A percentile compares a stretch with the other conserved stretches of the same genome.
Conservation (phyloP, 2,888 invertebrate species). For the Tromatobia lineatoria region DNA sequence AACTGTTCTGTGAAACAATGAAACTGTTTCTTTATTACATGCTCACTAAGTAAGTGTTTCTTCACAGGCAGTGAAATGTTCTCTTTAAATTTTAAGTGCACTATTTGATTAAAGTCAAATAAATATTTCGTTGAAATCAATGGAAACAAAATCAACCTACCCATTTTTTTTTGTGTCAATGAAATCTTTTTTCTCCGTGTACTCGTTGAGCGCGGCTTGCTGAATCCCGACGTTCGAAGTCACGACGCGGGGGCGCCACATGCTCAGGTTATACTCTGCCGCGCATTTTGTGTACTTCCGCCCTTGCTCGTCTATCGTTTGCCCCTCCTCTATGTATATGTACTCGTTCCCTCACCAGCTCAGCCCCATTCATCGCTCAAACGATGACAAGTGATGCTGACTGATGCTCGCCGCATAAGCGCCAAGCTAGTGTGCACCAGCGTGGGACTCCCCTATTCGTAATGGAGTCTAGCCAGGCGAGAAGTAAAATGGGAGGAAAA, state of each 20-base stretch:
- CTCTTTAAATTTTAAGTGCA: too few relatives aligned
- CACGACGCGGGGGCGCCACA: slow-evolving; percentile 32
- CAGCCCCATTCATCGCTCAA: slow-evolving; percentile 77
- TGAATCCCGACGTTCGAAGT: slow-evolving; percentile 51
- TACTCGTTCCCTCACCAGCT: slow-evolving; percentile 65
- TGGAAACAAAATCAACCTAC: too few relatives aligned
- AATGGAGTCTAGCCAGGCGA: slow-evolving; percentile 54
- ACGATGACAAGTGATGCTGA: slow-evolving; percentile 82
- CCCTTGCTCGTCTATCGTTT: slow-evolving; percentile 40
- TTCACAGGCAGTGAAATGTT: too few relatives aligned
- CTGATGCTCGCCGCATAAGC: slow-evolving; percentile 78
- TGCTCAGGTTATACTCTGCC: slow-evolving; percentile 60
- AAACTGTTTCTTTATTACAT: too few relatives aligned
- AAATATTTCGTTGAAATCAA: too few relatives aligned
- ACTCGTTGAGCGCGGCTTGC: slow-evolving; percentile 7
- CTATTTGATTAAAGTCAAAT: too few relatives aligned
- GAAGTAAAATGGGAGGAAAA: slow-evolving; percentile 30
- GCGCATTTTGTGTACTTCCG: slow-evolving; percentile 62
- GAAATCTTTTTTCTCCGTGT: too few relatives aligned
- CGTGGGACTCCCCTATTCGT: slow-evolving; percentile 22
- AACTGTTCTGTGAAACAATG: too few relatives aligned
- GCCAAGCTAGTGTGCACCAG: slow-evolving; percentile 51
- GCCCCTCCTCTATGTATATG: slow-evolving; percentile 23
- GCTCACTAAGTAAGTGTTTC: too few relatives aligned
- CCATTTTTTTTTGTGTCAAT: too few relatives aligned